These are phyloP conservation scores for Eledone cirrhosa DNA, from an alignment of 2,888 invertebrate species.

Conservation along the genomic window DNA sequence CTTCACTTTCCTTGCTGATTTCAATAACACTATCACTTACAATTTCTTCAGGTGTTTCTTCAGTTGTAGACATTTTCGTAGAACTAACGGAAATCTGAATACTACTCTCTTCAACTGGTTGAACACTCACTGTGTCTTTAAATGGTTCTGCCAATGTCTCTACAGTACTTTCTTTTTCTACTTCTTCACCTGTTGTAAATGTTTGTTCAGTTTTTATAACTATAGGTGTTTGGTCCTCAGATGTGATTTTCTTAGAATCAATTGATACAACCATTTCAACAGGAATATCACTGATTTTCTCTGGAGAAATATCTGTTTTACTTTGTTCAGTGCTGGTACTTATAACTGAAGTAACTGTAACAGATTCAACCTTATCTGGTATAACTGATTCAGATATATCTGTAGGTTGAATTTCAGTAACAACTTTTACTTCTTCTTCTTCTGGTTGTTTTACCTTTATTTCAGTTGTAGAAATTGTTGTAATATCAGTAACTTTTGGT, in stretches of 20 bases:
- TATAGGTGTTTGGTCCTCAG: conserved; percentile 8
- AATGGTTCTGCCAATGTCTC: too few relatives aligned
- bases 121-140: neutral
- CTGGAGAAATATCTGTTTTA: conserved; percentile 22
- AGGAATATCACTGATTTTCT: conserved; percentile 14
- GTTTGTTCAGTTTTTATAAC: neutral
- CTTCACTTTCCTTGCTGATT: conserved; percentile 20
- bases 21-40: neutral
- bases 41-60: conserved; percentile 2
- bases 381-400: conserved; percentile 29
- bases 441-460: conserved; percentile 4
- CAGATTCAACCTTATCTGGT: conserved; percentile 20
- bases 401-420: conserved; percentile 9
- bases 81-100: neutral
- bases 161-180: conserved; percentile 15
- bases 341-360: conserved; percentile 30
- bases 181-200: neutral
- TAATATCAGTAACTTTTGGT: neutral
- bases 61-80: neutral
- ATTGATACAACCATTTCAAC: neutral
- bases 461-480: neutral
- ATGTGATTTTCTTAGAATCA: conserved; percentile 19
- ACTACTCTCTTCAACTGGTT: neutral
- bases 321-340: conserved; percentile 19
- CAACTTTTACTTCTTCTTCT: conserved; percentile 18